Percentiles rank a stretch among this genome's conserved stretches.
Conservation (phyloP, 2,888 invertebrate genomes). For the Phaonia tiefii region DNA sequence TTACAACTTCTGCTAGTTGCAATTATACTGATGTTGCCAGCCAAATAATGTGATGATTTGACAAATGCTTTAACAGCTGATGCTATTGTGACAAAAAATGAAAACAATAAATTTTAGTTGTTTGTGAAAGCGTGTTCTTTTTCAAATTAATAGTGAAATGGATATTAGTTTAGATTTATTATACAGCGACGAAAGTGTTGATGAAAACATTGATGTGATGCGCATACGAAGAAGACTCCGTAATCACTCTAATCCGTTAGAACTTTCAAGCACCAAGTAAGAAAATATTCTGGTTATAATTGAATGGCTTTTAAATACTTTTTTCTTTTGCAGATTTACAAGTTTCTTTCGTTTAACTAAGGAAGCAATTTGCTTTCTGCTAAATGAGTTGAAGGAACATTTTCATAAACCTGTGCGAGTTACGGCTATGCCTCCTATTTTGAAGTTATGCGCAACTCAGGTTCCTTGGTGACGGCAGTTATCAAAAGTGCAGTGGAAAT, state of each 20-base stretch:
- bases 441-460: neutral
- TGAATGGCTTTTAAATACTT: slow-evolving; percentile 14
- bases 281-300: slow-evolving; percentile 5
- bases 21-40: too few species aligned
- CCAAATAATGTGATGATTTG: too few species aligned
- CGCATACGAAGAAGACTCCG: slow-evolving; percentile 14
- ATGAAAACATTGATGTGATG: neutral
- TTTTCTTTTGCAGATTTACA: slow-evolving; percentile 27
- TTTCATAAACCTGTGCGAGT: too few species aligned
- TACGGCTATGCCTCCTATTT: too few species aligned
- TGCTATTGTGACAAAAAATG: too few species aligned
- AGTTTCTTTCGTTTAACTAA: slow-evolving; percentile 13
- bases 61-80: too few species aligned
- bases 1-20: too few species aligned
- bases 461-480: slow-evolving; percentile 43
- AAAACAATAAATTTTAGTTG: too few species aligned
- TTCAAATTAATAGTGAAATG: slow-evolving; percentile 8
- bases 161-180: slow-evolving; percentile 6
- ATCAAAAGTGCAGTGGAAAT: slow-evolving; percentile 48
- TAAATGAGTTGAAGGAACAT: too few species aligned
- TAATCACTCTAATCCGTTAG: slow-evolving; percentile 16
- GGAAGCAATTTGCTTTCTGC: too few species aligned
- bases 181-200: slow-evolving; percentile 19
- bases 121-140: neutral
- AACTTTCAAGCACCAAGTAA: slow-evolving; percentile 33